Base-by-base conservation (phyloP, 1,140 invertebrate species). In the Cydia pomonella region DNA sequence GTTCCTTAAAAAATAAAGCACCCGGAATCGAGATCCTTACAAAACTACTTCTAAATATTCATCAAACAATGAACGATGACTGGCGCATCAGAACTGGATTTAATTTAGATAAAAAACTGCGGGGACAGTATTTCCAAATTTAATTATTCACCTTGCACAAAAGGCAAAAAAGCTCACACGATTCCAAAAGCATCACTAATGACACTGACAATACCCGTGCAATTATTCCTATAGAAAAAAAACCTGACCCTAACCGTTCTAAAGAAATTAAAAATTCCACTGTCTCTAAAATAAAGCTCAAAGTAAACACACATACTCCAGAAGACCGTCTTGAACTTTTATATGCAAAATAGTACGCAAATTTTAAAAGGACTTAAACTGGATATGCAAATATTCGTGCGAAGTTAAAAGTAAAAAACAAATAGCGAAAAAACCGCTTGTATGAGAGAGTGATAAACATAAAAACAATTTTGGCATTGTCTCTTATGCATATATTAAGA, bases 351-450 rank as follows among this genome's bases (percentile, higher is more conserved):
- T 18, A 29, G 64, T 69, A 69, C 64, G 64, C 64, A 69, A 73
- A 78, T 73, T 80, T 74, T 75, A 72, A 76, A 88, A 87, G 80
- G 84, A 84, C 81, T 82, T 73, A 81, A 89, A 90, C 90, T 78
- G 84, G 88, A 84, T 91, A 92, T 91, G 90, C 87, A 91, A 93
- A 92, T 91, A 89, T 86, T 81, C 91, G 90, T 93, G 91, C 88
- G 91, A 93, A 91, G 87, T 84, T 82, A 80, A 85, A 82, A 80
- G 83, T 84, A 83, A 91, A 90, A 93, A 92, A 93, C 90, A 93
- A 93, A 93, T 90, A 91, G 80, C 81, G 76, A 86, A 92, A 91
- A 92, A 90, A 87, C 89, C 87, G 84, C 84, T 81, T 89, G 82
- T 89, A 88, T 91, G 81, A 82, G 82, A 82, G 88, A 85, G 85